Evolutionary conservation across 1,140 invertebrate genomes (phyloP), one percentile per base, ranked within the genome.

Genomic region (Drosophila subpulchrella): DNA sequence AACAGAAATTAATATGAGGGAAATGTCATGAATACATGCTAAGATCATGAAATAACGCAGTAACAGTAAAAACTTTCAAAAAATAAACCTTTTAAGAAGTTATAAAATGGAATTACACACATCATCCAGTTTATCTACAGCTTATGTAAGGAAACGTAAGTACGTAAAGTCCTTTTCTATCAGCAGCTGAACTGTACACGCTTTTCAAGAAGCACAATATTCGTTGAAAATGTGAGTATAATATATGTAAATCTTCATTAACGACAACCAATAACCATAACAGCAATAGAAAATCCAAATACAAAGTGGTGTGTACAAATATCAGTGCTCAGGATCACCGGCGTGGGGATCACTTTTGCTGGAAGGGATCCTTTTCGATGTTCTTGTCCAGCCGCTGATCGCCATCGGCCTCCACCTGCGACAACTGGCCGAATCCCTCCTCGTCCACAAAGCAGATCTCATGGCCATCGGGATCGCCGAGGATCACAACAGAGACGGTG

Each of bases 371-470:
- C 53, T 92, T 91, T 15, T 7, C 12, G 36, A 98, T 98, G 65
- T 95, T 97, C 91, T 96, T 95, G 78, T 97, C 94, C 8, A 99
- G 93, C n/a, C 96, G 93, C 44, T 94, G 92, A 78, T 98, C 96
- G 51, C 96, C 97, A 58, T 96, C 94, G 10, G 96, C 95, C 90
- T 99, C 98, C 11, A 97, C 94, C 84, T 97, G 94, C 0, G 98
- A 99, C 32, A 99, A 93, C 90, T 98, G 94, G 32, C 95, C 93
- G 93, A 98, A 99, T 30, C 95, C 97, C 93, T 99, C 98, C 85
- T 99, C 98, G 75, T 98, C 98, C 13, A 99, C 99, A 93, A 99
- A 99, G 93, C 98, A 99, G 70, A 99, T 99, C 94, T 99, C 98
- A 93, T 99, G 98, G 1, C 95, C 97, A 94, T 99, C 98, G 2